phyloP scores from a whole-genome alignment of 2,888 invertebrate species.

The Coelinius sp. region DNA sequence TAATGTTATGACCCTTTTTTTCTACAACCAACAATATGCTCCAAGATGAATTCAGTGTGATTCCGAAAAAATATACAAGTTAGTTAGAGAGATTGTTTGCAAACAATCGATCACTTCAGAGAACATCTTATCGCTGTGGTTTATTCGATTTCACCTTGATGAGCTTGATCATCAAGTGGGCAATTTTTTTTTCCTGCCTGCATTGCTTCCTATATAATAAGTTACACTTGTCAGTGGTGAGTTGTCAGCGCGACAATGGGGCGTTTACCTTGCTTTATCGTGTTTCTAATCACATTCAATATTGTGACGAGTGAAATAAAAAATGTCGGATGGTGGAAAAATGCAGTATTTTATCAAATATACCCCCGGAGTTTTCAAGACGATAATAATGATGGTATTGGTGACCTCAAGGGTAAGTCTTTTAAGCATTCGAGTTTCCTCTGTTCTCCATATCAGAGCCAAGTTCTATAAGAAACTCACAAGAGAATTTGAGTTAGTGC shows the following conservation, averaged over 20 bases:
- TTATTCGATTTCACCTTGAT: slow-evolving; percentile 5
- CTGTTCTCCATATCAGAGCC: not conserved
- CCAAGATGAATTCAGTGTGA: not conserved
- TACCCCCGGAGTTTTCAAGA: slow-evolving; percentile 65
- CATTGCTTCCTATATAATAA: slow-evolving; percentile 28
- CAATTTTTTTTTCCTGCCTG: slow-evolving; percentile 13
- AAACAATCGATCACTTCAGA: too few species aligned
- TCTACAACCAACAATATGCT: not conserved
- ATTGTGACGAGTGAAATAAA: slow-evolving; percentile 51
- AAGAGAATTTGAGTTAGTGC: too few species aligned
- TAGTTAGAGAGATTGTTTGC: too few species aligned
- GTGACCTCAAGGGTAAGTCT: slow-evolving; percentile 60
- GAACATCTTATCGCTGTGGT: slow-evolving; percentile 11
- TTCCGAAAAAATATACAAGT: not conserved
- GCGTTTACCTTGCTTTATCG: slow-evolving; percentile 23
- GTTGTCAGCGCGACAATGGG: slow-evolving; percentile 39
- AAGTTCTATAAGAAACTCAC: too few species aligned
- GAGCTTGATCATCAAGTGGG: slow-evolving; percentile 26
- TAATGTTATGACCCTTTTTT: not conserved
- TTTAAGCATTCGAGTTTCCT: not conserved
- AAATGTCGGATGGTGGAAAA: slow-evolving; percentile 63
- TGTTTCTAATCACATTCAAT: slow-evolving; percentile 49
- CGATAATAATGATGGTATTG: slow-evolving; percentile 58
- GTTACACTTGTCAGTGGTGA: slow-evolving; percentile 4
- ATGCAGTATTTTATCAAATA: slow-evolving; percentile 63